phyloP scores from a whole-genome alignment of 2,113 vertebrate species.

The Sturnira hondurensis region DNA sequence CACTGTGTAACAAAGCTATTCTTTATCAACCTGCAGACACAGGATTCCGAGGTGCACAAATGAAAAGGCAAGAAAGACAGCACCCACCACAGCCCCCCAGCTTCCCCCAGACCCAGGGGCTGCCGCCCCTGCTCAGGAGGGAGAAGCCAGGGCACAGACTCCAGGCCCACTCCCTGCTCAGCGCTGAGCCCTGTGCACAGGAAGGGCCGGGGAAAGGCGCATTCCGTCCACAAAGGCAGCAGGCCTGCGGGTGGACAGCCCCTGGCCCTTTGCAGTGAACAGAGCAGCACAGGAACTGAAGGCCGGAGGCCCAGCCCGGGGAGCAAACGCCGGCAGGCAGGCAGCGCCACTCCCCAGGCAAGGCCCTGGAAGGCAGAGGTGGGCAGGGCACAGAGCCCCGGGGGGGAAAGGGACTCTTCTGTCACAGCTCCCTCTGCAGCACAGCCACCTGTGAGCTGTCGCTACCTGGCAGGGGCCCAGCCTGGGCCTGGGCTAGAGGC shows the following conservation, averaged over 20 bases:
- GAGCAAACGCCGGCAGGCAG: constrained; percentile 55
- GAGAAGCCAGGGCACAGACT: background rate
- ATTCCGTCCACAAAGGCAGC: background rate
- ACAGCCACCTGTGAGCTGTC: background rate
- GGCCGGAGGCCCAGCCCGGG: constrained; percentile 69
- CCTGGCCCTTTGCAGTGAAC: constrained; percentile 50
- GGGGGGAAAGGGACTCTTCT: accelerated
- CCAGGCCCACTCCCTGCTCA: accelerated
- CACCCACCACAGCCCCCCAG: background rate
- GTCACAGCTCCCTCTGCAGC: background rate
- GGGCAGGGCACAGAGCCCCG: background rate
- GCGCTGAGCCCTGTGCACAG: background rate
- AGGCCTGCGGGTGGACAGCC: constrained; percentile 30
- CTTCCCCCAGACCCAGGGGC: background rate
- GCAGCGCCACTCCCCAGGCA: constrained; percentile 29
- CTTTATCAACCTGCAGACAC: background rate
- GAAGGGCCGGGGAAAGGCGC: background rate
- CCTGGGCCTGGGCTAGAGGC: background rate
- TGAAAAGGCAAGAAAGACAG: background rate
- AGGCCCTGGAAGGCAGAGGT: accelerated
- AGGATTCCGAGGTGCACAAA: background rate
- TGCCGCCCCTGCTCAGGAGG: background rate
- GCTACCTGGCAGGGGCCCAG: background rate
- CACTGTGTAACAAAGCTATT: background rate
- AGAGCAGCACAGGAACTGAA: constrained; percentile 41